Evolutionary conservation across 1,140 invertebrate genomes (phyloP), one percentile per base, ranked within the genome.

Genomic region (Drosophila yakuba): DNA sequence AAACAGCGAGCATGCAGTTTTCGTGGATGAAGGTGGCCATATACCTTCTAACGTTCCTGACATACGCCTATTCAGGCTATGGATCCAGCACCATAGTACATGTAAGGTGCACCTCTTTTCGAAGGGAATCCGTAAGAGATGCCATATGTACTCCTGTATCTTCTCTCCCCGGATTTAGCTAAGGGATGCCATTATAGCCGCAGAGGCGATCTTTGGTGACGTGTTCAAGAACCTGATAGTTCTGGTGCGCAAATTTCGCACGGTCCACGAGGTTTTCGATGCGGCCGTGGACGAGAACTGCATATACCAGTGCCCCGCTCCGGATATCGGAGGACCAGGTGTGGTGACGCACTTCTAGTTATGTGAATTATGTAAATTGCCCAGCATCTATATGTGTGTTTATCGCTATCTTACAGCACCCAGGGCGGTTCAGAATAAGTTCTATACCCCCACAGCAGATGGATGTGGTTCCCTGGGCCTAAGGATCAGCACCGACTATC

Each of bases 271-370:
- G 66, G 95, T 97, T 5, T 95, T 97, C 62, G 95, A 97, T 92
- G 96, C 96, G 4, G 96, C 96, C 12, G 95, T 97, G 11, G 96
- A 97, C 80, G 97, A 98, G 91, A 94, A 96, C 50, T 98, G 97
- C 81, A 92, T 96, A 35, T 97, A 94, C 91, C 93, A 94, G 60
- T 98, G 97, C 92, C 95, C 96, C 7, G 93, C 93, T 81, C 71
- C 83, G 2, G 90, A 90, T 7, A 78, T 64, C 25, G 96, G 96
- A 95, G 84, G 84, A 35, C 62, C 84, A 51, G 68, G 90, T 93
- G 73, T 38, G 45, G 45, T 67, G 60, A 68, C 61, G 59, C 56
- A 83, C 69, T n/a, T 51, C 25, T 32, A 23, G 74, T 85, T 85
- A 85, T 85, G 73, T 85, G 36, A 23, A 78, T 85, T 85, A 85